These are phyloP conservation scores for Lucilia sericata DNA, from an alignment of 1,140 invertebrate species.

Conservation along the genomic window DNA sequence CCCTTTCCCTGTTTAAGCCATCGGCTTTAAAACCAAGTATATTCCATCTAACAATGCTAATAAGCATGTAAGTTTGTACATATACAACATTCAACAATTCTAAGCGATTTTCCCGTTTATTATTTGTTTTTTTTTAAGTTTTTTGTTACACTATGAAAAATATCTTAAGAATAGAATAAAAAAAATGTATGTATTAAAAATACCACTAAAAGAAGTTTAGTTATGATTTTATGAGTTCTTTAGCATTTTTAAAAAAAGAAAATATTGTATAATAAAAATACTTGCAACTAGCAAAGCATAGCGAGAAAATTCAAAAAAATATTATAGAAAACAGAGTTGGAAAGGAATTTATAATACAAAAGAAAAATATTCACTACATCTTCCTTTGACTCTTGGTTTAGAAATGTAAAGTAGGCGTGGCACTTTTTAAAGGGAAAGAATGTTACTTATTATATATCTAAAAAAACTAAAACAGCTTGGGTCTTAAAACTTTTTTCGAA, in stretches of 20 bases:
- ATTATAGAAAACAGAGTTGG: neutral
- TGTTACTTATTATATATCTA: no score
- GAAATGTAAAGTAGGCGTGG: no score
- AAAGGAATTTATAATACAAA: neutral
- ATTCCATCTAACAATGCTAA: neutral
- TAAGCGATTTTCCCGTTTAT: neutral
- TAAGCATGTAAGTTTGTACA: neutral
- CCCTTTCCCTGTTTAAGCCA: neutral
- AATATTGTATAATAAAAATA: neutral
- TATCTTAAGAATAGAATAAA: neutral
- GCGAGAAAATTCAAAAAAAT: neutral
- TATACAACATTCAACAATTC: neutral
- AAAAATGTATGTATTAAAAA: neutral
- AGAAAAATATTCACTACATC: no score
- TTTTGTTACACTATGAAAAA: neutral
- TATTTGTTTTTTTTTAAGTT: neutral
- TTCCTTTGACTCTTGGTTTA: no score
- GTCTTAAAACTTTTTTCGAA: no score
- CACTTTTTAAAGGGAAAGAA: no score
- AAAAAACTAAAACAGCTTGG: no score
- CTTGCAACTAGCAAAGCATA: neutral
- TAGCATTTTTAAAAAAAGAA: neutral
- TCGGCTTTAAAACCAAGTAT: neutral
- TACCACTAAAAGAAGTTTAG: neutral
- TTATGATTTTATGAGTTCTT: conserved; percentile 24